Conservation (phyloP, 1,140 invertebrate species). For the Phymastichus coffea region DNA sequence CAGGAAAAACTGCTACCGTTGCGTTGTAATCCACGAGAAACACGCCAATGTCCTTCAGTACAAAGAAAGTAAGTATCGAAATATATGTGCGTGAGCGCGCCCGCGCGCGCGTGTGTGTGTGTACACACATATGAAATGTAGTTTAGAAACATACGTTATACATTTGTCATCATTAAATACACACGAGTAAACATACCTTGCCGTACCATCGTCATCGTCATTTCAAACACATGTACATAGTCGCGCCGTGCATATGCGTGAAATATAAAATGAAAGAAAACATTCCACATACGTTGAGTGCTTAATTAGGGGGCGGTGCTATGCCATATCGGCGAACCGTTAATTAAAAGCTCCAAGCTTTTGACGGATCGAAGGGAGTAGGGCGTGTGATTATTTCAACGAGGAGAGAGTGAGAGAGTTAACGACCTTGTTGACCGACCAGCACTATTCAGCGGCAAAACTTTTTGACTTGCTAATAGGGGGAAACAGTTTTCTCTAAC, state of each 20-base stretch:
- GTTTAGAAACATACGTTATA: no score
- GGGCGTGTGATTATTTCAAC: conserved; percentile 30
- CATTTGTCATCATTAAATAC: no score
- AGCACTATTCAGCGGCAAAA: conserved; percentile 33
- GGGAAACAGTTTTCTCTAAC: neutral
- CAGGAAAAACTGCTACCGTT: conserved; percentile 73
- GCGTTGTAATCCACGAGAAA: conserved; percentile 90
- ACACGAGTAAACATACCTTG: no score
- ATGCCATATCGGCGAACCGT: conserved; percentile 31
- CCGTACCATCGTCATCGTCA: no score
- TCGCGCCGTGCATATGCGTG: no score
- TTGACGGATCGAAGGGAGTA: conserved; percentile 26
- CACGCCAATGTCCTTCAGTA: conserved; percentile 91
- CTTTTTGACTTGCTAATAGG: conserved; percentile 33
- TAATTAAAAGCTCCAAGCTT: no score
- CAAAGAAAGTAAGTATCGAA: conserved; percentile 95
- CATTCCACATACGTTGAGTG: no score
- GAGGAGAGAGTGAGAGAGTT: conserved; percentile 32
- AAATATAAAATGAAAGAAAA: no score
- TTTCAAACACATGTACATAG: no score
- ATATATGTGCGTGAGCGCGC: no score
- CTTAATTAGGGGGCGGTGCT: conserved; percentile 49
- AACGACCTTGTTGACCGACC: conserved; percentile 32
- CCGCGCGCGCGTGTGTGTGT: no score
- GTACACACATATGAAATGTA: no score